Evolutionary conservation across 2,113 vertebrate genomes (phyloP), one percentile per base, ranked within the genome.

Genomic region (Dipodomys ordii): DNA sequence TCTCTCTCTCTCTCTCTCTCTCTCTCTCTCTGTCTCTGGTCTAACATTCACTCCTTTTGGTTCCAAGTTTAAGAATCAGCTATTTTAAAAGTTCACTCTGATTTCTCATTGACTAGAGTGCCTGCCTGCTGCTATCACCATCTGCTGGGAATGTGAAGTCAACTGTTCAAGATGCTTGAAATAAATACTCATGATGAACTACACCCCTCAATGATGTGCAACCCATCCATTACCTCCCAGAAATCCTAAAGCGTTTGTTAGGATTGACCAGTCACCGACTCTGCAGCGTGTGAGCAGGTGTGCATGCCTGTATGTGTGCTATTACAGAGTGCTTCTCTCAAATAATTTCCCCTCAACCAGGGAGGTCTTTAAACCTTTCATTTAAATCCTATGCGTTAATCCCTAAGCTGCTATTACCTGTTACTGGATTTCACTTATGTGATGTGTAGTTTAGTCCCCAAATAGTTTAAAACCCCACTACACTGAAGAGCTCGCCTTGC

Each of bases 61-160:
- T 68, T 74, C 57, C 71, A 69, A 91, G 92, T 81, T 85, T n/a
- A 79, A 35, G 28, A 93, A 95, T 57, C 91, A 94, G 88, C 95
- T 92, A n/a, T 87, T 94, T 87, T 69, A 57, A 87, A 87, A 2
- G 22, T 28, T 93, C 78, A 72, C 96, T 94, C 80, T 72, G 94
- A 94, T 90, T 87, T 83, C 53, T 90, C 92, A 53, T 30, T 92
- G 93, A 91, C 78, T 4, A 39, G 67, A 65, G 30, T 7, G 44
- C 32, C 72, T 96, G 73, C 79, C 87, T 87, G 53, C 78, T 49
- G 83, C 32, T 65, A 94, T 35, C 74, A 64, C 53, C 49, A 78
- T 82, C 82, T 65, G 91, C 83, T 81, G 74, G 53, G 79, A 65
- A 35, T 65, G 68, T 64, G 74, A 85, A 97, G n/a, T 87, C 65